Evolutionary conservation across 2,797 vertebrate genomes (phyloP), one percentile per base, ranked within the genome.

Genomic region (Alcedo quadribrachys): DNA sequence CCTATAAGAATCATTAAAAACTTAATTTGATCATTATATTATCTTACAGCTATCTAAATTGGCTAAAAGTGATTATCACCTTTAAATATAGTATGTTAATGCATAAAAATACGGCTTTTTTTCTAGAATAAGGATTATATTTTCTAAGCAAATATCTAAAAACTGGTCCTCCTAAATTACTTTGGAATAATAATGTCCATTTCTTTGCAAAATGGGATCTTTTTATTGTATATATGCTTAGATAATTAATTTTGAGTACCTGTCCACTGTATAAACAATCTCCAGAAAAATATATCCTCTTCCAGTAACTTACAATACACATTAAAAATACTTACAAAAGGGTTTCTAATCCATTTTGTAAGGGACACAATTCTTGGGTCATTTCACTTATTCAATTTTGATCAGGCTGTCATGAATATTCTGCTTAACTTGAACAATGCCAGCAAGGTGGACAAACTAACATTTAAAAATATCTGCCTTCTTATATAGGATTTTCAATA

Each of bases 271-370:
- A 97, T 94, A 97, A 97, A 97, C 89, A 87, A 96, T 94, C 91
- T 94, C 93, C 95, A 97, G 95, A 97, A 97, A 97, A 96, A 97
- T 96, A 96, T 89, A 97, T 92, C 91, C 91, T 97, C 74, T 97
- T 96, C 91, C 86, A 96, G 60, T 94, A 96, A 96, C 94, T 87
- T 96, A 95, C 68, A 96, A 74, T 90, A 88, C 92, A 94, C 85
- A 66, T 90, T 90, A 97, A 97, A 98, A 97, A 97, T 94, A 95
- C 83, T 92, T 96, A 96, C 68, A 96, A 97, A 97, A 90, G 94
- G 90, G 88, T 79, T 90, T 96, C 89, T 75, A 93, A 87, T 80
- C 92, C 95, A 87, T 96, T 93, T 33, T 57, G 55, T 57, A 57
- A 96, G 73, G 45, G 92, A 95, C 77, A 86, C 18, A 10, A 90